A percentile compares a stretch with the other conserved stretches of the same genome.
Conservation (phyloP, 2,797 vertebrate genomes). For the Sebastes vulpes region DNA sequence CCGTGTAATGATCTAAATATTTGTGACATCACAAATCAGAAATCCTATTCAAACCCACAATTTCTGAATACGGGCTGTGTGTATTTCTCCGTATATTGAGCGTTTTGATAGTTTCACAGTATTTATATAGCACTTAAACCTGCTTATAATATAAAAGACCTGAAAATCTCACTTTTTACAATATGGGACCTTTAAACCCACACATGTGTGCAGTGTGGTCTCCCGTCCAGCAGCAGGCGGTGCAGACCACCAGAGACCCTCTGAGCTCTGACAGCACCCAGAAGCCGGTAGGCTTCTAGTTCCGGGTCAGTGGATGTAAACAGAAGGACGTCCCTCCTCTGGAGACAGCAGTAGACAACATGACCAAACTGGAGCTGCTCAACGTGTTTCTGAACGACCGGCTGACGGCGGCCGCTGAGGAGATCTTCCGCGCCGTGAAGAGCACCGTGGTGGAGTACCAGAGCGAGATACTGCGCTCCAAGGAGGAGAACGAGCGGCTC, state of each 20-base stretch:
- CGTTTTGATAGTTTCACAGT: no score
- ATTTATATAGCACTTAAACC: no score
- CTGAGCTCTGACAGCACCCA: background rate
- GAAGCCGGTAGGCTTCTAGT: constrained; percentile 27
- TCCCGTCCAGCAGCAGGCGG: constrained; percentile 27
- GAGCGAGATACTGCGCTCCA: constrained; percentile 69
- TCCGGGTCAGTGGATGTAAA: constrained; percentile 74
- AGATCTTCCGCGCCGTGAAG: constrained; percentile 77
- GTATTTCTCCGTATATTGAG: no score
- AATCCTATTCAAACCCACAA: no score
- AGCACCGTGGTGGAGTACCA: constrained; percentile 74
- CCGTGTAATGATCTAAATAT: no score
- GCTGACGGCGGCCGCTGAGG: constrained; percentile 73
- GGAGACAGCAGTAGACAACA: constrained; percentile 37
- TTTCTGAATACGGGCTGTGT: no score
- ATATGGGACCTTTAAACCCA: no score
- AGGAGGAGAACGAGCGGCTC: constrained; percentile 80
- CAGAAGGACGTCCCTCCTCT: constrained; percentile 58
- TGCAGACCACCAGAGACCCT: no score
- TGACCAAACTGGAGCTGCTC: constrained; percentile 77
- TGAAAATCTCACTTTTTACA: no score
- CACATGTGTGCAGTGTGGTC: background rate
- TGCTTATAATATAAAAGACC: no score
- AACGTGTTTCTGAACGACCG: constrained; percentile 77
- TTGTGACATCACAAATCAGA: no score